Evolutionary conservation across 2,113 vertebrate genomes (phyloP).

Genomic region (Neodon shergylaensis): DNA sequence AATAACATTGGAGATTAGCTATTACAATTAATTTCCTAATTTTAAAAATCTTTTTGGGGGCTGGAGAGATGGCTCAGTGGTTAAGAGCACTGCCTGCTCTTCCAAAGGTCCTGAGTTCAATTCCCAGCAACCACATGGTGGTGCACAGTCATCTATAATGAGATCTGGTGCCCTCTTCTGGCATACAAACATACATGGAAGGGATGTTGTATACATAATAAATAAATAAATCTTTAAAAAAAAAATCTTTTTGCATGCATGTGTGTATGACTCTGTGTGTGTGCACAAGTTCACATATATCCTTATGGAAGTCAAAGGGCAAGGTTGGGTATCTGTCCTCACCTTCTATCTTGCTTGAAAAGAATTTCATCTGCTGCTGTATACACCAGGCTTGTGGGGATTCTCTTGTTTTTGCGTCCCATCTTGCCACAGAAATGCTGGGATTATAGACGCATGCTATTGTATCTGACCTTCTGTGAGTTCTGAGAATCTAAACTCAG

Average conservation of each 20-base stretch:
- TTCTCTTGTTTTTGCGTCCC: neutral
- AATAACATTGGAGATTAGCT: neutral
- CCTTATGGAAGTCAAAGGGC: neutral
- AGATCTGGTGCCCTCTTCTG: too few species aligned
- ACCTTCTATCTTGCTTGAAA: neutral
- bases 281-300: neutral
- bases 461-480: neutral
- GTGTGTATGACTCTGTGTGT: neutral
- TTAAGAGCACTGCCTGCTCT: too few species aligned
- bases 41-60: neutral
- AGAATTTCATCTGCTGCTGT: neutral
- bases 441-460: neutral
- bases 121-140: too few species aligned
- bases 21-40: conserved; percentile 26
- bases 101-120: too few species aligned
- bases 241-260: neutral
- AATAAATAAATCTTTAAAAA: too few species aligned
- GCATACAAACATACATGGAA: too few species aligned
- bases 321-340: neutral
- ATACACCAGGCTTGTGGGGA: neutral
- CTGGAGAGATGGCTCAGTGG: too few species aligned
- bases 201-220: too few species aligned
- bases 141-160: too few species aligned
- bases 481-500: neutral
- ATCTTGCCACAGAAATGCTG: neutral